Percentiles rank a stretch among this genome's conserved stretches.
Evolutionary conservation across 2,797 vertebrate species (phyloP).

Genomic region (Gallinago solitaria): DNA sequence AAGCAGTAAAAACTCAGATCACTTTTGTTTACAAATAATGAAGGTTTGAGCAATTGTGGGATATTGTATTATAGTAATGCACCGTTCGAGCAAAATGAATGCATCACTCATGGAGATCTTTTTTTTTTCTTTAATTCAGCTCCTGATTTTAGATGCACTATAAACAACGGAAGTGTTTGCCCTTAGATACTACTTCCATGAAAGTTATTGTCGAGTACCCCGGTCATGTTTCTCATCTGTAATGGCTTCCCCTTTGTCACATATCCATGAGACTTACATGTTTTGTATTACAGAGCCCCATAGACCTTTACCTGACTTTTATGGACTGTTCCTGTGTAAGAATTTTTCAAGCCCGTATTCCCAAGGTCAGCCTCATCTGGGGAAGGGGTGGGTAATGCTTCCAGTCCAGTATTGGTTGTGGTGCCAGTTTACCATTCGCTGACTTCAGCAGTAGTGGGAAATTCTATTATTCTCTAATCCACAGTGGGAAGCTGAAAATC

Average conservation of each 20-base stretch:
- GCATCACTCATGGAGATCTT: background rate
- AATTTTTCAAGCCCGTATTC: background rate
- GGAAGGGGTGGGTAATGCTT: background rate
- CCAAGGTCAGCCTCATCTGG: background rate
- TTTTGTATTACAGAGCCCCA: background rate
- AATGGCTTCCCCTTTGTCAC: background rate
- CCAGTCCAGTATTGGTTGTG: background rate
- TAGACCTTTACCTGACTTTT: background rate
- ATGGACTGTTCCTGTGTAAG: background rate
- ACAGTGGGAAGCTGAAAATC: constrained; percentile 9
- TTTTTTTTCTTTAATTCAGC: background rate
- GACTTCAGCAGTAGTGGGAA: background rate
- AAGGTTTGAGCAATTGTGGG: background rate
- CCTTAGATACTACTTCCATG: background rate
- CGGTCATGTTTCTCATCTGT: background rate
- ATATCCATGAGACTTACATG: background rate
- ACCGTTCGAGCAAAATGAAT: background rate
- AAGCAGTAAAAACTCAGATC: background rate
- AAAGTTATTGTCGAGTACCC: background rate
- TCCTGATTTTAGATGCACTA: background rate
- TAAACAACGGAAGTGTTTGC: background rate
- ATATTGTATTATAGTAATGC: background rate
- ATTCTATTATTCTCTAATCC: background rate
- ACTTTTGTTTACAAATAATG: background rate
- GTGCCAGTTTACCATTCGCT: background rate